phyloP scores from a whole-genome alignment of 2,888 invertebrate species.

The Dynastes hyllus region DNA sequence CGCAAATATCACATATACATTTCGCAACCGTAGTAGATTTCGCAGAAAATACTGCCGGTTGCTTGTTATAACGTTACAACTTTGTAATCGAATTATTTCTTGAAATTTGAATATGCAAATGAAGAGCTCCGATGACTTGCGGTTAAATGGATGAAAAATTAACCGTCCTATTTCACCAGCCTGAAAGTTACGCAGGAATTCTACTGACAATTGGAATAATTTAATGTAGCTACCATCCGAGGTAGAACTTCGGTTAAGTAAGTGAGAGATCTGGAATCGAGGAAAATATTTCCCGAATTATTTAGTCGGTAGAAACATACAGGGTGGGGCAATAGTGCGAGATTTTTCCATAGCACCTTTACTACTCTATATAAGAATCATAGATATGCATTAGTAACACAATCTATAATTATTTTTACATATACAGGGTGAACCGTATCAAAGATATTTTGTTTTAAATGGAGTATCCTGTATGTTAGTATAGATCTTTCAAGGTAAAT shows the following conservation, averaged over 20 bases:
- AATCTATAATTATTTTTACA: no score
- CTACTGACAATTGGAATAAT: slow-evolving; percentile 25
- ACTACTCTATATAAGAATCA: background rate
- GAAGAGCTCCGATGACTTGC: background rate
- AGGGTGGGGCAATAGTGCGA: no score
- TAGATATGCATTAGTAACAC: background rate
- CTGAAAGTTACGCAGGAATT: background rate
- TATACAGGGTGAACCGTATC: no score
- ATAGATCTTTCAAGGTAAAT: no score
- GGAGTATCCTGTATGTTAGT: no score
- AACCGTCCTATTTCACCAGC: background rate
- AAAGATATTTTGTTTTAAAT: no score
- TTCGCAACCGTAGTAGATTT: background rate
- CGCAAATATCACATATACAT: background rate
- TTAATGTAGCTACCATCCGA: slow-evolving; percentile 5
- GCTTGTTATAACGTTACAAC: background rate
- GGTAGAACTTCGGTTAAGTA: background rate
- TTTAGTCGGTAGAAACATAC: no score
- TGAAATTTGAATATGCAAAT: slow-evolving; percentile 32
- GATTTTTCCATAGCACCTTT: background rate
- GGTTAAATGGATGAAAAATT: slow-evolving; percentile 28
- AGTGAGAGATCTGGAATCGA: background rate
- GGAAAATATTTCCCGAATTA: background rate
- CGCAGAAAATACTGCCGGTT: background rate
- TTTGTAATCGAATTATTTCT: slow-evolving; percentile 30